Evolutionary conservation across 2,888 invertebrate species (phyloP).

Genomic region (Pinctada fucata): DNA sequence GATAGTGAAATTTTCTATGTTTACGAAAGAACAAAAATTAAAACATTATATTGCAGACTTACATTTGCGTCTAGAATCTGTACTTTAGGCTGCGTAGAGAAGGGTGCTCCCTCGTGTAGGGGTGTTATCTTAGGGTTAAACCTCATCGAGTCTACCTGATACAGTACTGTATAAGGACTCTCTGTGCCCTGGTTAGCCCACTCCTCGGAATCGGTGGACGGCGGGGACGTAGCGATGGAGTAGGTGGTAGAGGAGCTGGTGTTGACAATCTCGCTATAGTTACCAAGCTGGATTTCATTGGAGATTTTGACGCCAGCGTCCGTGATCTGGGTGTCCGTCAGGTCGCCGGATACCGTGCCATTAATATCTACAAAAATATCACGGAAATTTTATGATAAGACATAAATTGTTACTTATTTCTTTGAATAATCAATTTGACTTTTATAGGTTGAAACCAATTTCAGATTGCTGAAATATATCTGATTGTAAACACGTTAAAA

Average conservation of each 20-base stretch:
- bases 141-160: constrained; percentile 25
- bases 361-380: background rate
- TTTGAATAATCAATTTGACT: too few species aligned
- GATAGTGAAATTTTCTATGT: background rate
- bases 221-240: constrained; percentile 28
- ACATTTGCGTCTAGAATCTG: constrained; percentile 34
- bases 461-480: too few species aligned
- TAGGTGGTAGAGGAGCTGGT: constrained; percentile 20
- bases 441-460: too few species aligned
- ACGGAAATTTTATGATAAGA: too few species aligned
- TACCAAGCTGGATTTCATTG: constrained; percentile 37
- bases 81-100: constrained; percentile 39
- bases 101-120: constrained; percentile 32
- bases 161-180: constrained; percentile 23
- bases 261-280: constrained; percentile 32
- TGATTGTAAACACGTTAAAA: too few species aligned
- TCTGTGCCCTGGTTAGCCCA: constrained; percentile 27
- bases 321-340: constrained; percentile 24
- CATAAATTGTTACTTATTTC: too few species aligned
- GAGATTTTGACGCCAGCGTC: constrained; percentile 23
- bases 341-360: constrained; percentile 14
- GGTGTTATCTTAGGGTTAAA: constrained; percentile 33
- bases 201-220: constrained; percentile 18
- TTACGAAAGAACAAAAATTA: background rate
- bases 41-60: constrained; percentile 4